Conservation (phyloP, 2,113 vertebrate species). For the Papio anubis region DNA sequence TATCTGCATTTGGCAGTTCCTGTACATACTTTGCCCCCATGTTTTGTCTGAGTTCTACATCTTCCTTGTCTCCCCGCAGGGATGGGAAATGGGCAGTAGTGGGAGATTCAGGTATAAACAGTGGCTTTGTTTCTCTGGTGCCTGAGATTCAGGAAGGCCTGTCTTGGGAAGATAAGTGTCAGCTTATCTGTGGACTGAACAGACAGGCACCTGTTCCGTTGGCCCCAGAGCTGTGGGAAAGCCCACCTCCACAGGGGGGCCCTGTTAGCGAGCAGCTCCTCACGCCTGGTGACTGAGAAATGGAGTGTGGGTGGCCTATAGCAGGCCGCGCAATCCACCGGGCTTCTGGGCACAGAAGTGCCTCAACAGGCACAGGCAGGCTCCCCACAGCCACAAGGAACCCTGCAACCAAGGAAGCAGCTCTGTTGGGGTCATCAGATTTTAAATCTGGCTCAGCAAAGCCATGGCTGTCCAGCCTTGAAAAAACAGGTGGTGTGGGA, state of each 20-base stretch:
- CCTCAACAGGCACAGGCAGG: not conserved
- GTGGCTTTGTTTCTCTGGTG: not conserved
- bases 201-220: not conserved
- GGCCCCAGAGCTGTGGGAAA: not conserved
- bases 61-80: not conserved
- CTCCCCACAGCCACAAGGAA: not conserved
- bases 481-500: not conserved
- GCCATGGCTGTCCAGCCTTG: conserved; percentile 36
- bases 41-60: not conserved
- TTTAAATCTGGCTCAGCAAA: conserved; percentile 65
- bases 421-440: conserved; percentile 50
- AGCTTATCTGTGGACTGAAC: not conserved
- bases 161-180: not conserved
- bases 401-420: conserved; percentile 45
- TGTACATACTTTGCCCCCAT: not conserved
- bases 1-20: not conserved
- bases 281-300: not conserved
- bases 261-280: not conserved
- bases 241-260: not conserved
- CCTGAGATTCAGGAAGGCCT: not conserved
- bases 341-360: not conserved
- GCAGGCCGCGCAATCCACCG: not conserved
- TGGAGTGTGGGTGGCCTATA: not conserved
- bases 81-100: not conserved
- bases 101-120: not conserved